Conservation (phyloP, 2,888 invertebrate species). For the Therioaphis trifolii region DNA sequence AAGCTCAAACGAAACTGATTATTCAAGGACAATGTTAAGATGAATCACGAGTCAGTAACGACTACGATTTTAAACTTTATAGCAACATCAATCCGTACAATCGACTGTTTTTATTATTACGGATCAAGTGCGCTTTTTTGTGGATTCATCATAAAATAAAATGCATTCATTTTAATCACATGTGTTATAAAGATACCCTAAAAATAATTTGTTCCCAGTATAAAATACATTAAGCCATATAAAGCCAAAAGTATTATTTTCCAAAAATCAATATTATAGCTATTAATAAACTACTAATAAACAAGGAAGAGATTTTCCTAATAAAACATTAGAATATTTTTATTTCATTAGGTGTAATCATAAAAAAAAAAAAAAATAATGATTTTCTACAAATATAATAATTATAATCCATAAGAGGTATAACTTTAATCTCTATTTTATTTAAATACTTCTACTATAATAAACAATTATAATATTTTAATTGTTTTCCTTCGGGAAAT, state of each 20-base stretch:
- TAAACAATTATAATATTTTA: background rate
- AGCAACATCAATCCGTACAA: conserved; percentile 39
- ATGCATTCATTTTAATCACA: background rate
- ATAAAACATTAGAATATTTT: too few species aligned
- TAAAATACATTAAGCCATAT: conserved; percentile 14
- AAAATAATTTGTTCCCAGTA: background rate
- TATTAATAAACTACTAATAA: too few species aligned
- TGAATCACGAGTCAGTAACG: background rate
- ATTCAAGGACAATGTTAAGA: background rate
- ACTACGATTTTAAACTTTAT: background rate
- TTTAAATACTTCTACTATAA: background rate
- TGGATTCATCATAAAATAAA: conserved; percentile 14
- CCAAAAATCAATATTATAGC: background rate
- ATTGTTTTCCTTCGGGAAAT: background rate
- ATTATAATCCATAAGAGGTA: too few species aligned
- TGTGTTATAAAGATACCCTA: conserved; percentile 2
- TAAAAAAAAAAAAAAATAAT: too few species aligned
- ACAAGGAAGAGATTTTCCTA: too few species aligned
- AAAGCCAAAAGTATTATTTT: conserved; percentile 28
- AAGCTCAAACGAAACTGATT: background rate
- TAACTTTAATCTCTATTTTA: background rate
- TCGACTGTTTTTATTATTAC: conserved; percentile 29
- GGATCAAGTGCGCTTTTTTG: conserved; percentile 26
- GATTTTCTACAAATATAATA: background rate
- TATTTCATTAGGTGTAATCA: too few species aligned